Base-by-base conservation (phyloP, 2,888 invertebrate species). In the Aphidius colemani region DNA sequence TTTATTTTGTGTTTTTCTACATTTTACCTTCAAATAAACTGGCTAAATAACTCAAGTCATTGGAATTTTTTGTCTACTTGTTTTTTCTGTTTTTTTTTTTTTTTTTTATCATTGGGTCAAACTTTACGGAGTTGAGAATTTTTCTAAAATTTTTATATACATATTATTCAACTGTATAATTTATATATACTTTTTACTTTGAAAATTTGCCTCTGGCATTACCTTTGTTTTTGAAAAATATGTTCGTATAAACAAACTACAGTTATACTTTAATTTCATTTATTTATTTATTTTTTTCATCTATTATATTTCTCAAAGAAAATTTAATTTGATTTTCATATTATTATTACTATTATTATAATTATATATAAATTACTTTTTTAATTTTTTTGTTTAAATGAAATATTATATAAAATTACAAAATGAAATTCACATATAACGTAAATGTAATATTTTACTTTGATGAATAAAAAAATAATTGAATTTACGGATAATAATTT, bases 1-100 rank as follows among this genome's bases (percentile, higher is more conserved):
- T 9, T 30, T 46, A 11, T 46, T 11, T 18, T 18, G 39, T 11
- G 39, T 11, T 40, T 57, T 57, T 57, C 57, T 39, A 40, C 57
- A 57, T 48, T 57, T 57, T n/a, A 46, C 57, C 39, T 48, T 46
- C 48, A 40, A 57, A 57, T 46, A 45, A 30, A 51, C 53, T 18
- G 13, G 45, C 46, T 57, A 43, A 30, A 30, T 7, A 57, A 56
- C 50, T 51, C 55, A 18, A 18, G 13, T 18, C 13, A 18, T 18
- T 18, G 13, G 13, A 18, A 2, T 18, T 18, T 59, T 7, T 66
- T 40, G 62, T 61, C 64, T 63, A 66, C 66, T 49, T 63, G 8
- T 43, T 60, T 18, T n/a, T n/a, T n/a, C n/a, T n/a, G n/a, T n/a
- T n/a, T 30, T 18, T 53, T 53, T 60, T 60, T 67, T 46, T 46